Percentiles rank a stretch among this genome's conserved stretches.
Evolutionary conservation across 2,113 vertebrate species (phyloP).

Genomic region (Burhinus oedicnemus): DNA sequence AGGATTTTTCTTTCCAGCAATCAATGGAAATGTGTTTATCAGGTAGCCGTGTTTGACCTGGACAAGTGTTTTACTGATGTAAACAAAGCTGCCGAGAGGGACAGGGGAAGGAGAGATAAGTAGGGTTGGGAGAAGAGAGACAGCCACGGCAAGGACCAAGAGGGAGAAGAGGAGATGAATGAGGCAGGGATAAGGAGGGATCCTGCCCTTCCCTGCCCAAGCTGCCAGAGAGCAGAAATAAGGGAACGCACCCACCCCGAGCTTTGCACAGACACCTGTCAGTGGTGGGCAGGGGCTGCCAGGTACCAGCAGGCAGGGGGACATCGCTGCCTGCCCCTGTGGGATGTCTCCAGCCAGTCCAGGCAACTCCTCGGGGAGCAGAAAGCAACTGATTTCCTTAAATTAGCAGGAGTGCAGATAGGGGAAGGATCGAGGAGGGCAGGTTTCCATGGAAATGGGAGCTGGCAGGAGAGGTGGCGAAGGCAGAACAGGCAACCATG

Average conservation of each 20-base stretch:
- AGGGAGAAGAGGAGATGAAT: neutral
- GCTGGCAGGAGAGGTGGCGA: neutral
- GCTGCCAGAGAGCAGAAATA: neutral
- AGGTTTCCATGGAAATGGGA: conserved; percentile 57
- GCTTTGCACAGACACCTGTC: neutral
- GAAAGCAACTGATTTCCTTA: neutral
- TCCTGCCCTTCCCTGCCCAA: neutral
- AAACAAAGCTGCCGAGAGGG: neutral
- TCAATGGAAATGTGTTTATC: conserved; percentile 69
- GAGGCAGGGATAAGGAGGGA: neutral
- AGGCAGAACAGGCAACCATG: neutral
- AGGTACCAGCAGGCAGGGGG: neutral
- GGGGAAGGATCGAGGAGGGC: neutral
- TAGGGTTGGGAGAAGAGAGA: neutral
- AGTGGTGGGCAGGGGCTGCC: neutral
- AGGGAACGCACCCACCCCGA: rapidly evolving
- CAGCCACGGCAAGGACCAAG: neutral
- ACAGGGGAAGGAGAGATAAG: neutral
- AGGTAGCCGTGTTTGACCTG: neutral
- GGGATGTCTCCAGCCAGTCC: neutral
- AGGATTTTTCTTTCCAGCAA: conserved; percentile 38
- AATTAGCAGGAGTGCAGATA: neutral
- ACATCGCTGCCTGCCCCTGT: rapidly evolving
- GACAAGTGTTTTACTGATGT: conserved; percentile 24
- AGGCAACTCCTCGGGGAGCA: neutral